These are phyloP conservation scores for Spinus pinus DNA, from an alignment of 2,797 vertebrate species.

Conservation along the genomic window DNA sequence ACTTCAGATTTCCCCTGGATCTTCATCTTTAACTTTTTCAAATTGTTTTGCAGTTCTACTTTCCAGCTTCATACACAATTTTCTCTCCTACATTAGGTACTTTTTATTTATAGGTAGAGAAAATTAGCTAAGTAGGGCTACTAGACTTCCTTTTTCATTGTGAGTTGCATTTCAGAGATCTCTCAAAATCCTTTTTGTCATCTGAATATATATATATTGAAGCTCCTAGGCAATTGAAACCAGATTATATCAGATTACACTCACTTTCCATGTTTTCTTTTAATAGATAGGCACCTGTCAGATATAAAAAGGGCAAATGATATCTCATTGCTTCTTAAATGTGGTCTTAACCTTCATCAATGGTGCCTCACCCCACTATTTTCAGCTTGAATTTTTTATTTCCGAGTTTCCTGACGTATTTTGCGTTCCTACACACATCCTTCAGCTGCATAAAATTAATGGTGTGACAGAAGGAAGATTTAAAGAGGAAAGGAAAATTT, in stretches of 20 bases:
- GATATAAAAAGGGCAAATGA: neutral
- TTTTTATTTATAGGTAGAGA: neutral
- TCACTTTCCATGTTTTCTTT: neutral
- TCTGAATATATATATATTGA: neutral
- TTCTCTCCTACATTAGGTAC: neutral
- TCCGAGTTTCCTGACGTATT: neutral
- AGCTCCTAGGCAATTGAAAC: neutral
- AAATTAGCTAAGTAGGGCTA: neutral
- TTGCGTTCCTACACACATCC: neutral
- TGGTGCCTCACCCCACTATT: neutral
- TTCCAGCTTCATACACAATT: neutral
- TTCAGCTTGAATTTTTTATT: neutral
- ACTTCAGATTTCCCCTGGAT: conserved; percentile 24
- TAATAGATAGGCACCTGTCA: neutral
- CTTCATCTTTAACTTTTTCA: neutral
- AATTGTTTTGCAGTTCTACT: neutral
- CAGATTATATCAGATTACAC: neutral
- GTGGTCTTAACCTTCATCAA: neutral
- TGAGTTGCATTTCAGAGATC: neutral
- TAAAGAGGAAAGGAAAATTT: neutral
- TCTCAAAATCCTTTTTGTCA: neutral
- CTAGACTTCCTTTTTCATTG: neutral
- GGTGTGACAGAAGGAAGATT: neutral
- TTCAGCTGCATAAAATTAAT: neutral
- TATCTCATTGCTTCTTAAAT: neutral